Evolutionary conservation across 2,888 invertebrate genomes (phyloP), one percentile per base, ranked within the genome.

Genomic region (Augiades crinisus): DNA sequence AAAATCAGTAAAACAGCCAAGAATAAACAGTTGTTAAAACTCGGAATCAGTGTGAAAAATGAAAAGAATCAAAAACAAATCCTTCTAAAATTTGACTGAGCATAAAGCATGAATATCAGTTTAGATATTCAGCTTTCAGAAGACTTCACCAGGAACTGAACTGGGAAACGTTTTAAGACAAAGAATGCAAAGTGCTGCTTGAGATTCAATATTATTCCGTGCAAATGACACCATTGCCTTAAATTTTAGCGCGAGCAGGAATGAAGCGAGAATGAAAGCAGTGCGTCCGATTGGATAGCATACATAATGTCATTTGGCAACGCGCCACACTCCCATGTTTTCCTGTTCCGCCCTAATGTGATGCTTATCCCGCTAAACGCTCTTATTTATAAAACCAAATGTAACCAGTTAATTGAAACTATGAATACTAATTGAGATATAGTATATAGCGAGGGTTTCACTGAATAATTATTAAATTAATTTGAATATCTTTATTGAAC

Each of bases 291-390:
- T 85, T 83, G 81, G 81, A 75, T 80, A 75, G 81, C 81, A 82
- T 44, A 83, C 82, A 84, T 82, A 84, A 78, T 77, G 76, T 77
- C 75, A 78, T 76, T 81, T 84, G 84, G 85, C 82, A 76, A 68
- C 68, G 75, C 69, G 81, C 83, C 84, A 78, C 75, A 65, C 77
- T 76, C 74, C 79, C 84, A 86, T 81, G 83, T 84, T 83, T 85
- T 85, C 84, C 84, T 82, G 84, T 81, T 81, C 73, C 75, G 70
- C 75, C 79, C 75, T 85, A 86, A 86, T 84, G 87, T 84, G 76
- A 76, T 83, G 85, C 83, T 85, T 85, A 86, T 83, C 78, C 74
- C 84, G 85, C 81, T 81, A 76, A 85, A 86, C 78, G 84, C 85
- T 86, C 82, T 85, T 86, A 86, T 87, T 85, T 71, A 72, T 75